A percentile compares a stretch with the other conserved stretches of the same genome.
These are phyloP conservation scores for Creontiades dilutus DNA, from an alignment of 2,888 invertebrate species.

Conservation along the genomic window DNA sequence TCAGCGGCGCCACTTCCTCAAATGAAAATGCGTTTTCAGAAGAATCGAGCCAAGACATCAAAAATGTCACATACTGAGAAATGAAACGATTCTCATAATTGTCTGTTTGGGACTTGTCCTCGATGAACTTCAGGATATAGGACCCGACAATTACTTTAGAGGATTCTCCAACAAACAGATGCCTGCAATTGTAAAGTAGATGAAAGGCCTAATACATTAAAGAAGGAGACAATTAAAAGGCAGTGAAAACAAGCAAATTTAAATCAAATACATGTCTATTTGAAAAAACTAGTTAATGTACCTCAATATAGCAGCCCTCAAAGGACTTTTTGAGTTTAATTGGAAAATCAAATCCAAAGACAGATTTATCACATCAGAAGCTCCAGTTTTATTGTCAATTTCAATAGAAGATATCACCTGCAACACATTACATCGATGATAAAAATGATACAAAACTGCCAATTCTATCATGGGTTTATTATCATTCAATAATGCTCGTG, in stretches of 20 bases:
- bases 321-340: conserved; percentile 47
- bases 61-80: conserved; percentile 1
- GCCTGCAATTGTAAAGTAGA: neutral
- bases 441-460: no score
- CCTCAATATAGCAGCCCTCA: conserved; percentile 50
- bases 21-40: conserved; percentile 17
- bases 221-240: no score
- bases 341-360: conserved; percentile 31
- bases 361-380: neutral
- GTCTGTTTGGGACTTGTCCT: neutral
- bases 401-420: conserved; percentile 11
- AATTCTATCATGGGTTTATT: no score
- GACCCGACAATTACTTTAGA: neutral
- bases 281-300: neutral
- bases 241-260: no score
- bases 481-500: no score
- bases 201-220: no score
- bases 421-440: neutral
- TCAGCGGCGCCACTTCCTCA: neutral
- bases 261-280: neutral
- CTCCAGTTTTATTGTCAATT: neutral
- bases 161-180: neutral
- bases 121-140: conserved; percentile 7
- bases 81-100: neutral
- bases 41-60: conserved; percentile 7